These are phyloP conservation scores for Apostichopus parvimensis DNA, from an alignment of 35 echinoderm and acorn worm species.

Conservation along the genomic window DNA sequence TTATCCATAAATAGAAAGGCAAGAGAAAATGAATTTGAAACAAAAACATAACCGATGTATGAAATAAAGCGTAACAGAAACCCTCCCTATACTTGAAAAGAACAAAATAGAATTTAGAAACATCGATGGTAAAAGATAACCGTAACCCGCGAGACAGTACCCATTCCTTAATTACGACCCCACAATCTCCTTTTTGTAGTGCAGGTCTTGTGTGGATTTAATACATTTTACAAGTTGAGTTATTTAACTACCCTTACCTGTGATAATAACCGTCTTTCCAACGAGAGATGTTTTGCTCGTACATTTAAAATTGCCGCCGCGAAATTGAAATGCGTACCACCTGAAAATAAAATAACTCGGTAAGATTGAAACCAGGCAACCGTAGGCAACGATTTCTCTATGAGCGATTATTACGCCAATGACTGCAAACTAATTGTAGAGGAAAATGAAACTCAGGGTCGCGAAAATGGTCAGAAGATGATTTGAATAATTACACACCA, in stretches of 20 bases:
- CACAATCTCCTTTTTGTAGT: too few relatives aligned
- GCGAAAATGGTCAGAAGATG: not conserved
- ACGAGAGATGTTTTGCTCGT: not conserved
- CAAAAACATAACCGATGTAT: too few relatives aligned
- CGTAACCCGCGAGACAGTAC: too few relatives aligned
- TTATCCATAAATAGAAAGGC: too few relatives aligned
- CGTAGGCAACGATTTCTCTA: not conserved
- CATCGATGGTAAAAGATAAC: too few relatives aligned
- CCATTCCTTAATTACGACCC: too few relatives aligned
- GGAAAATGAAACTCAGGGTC: not conserved
- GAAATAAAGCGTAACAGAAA: too few relatives aligned
- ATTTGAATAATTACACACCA: not conserved
- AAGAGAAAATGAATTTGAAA: too few relatives aligned
- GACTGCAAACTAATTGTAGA: not conserved
- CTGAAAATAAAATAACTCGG: not conserved
- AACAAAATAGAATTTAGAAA: too few relatives aligned
- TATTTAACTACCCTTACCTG: not conserved
- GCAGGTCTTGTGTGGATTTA: too few relatives aligned
- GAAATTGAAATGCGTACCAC: not conserved
- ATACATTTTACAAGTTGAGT: too few relatives aligned
- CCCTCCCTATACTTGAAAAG: too few relatives aligned
- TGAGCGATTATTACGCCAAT: not conserved
- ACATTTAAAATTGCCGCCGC: not conserved
- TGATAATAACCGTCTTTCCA: not conserved
- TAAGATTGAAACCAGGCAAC: not conserved